These are phyloP conservation scores for Plectropomus leopardus DNA, from an alignment of 2,113 vertebrate species.

Conservation along the genomic window DNA sequence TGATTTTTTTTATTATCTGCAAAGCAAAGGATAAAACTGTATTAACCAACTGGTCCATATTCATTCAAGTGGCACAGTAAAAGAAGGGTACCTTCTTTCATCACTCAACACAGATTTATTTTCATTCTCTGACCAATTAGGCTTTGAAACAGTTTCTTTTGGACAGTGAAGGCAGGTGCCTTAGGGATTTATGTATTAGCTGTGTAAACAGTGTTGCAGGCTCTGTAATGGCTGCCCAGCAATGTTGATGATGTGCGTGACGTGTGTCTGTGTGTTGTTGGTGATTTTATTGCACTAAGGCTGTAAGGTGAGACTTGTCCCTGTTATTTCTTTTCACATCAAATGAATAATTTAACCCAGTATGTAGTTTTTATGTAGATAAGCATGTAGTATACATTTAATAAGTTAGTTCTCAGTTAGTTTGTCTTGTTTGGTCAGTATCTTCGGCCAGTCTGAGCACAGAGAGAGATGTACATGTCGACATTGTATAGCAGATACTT, in stretches of 20 bases:
- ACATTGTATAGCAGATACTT: no score
- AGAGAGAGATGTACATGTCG: not conserved
- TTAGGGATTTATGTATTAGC: conserved; percentile 54
- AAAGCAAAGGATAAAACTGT: not conserved
- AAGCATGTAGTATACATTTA: conserved; percentile 10
- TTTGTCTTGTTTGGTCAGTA: conserved; percentile 6
- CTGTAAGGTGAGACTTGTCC: not conserved
- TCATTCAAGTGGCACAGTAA: conserved; percentile 14
- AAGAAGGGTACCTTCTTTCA: conserved; percentile 29
- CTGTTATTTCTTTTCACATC: not conserved
- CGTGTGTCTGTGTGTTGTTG: not conserved
- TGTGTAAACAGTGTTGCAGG: conserved; percentile 51
- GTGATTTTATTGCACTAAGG: conserved; percentile 13
- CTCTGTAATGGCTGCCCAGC: conserved; percentile 43
- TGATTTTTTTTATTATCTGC: not conserved
- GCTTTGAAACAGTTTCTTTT: conserved; percentile 37
- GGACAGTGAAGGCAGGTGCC: conserved; percentile 40
- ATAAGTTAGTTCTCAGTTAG: not conserved
- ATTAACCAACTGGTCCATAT: conserved; percentile 2
- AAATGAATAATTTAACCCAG: not conserved
- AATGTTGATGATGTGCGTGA: conserved; percentile 50
- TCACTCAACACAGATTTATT: conserved; percentile 44
- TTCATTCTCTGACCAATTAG: conserved; percentile 57
- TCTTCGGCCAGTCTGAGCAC: not conserved
- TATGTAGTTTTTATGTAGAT: not conserved